phyloP scores from a whole-genome alignment of 2,797 vertebrate species.

The Uromys caudimaculatus region DNA sequence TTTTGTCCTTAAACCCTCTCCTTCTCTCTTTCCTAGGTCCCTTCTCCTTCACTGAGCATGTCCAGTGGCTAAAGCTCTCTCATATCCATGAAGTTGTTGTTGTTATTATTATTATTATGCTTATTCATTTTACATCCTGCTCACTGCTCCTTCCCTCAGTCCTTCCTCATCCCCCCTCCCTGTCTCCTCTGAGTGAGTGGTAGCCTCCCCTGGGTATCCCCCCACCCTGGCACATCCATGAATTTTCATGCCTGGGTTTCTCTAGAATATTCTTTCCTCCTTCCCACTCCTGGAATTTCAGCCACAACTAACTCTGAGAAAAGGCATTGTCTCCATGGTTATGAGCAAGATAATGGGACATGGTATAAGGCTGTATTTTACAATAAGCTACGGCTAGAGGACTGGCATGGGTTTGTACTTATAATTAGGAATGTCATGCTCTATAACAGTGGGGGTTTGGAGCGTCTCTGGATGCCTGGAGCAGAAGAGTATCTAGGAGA shows the following conservation, averaged over 20 bases:
- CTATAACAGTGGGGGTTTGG: neutral
- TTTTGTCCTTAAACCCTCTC: neutral
- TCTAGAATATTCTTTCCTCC: neutral
- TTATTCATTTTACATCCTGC: neutral
- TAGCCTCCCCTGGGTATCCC: neutral
- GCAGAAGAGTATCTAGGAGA: neutral
- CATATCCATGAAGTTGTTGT: neutral
- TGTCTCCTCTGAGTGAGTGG: neutral
- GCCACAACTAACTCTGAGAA: neutral
- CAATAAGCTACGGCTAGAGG: neutral
- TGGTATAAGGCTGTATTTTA: neutral
- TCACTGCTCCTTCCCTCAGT: neutral
- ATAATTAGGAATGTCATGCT: rapidly evolving
- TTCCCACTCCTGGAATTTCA: neutral
- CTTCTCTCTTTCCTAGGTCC: neutral
- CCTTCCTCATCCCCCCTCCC: neutral
- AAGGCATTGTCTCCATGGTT: neutral
- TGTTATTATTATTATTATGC: too few relatives aligned
- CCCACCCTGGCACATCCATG: neutral
- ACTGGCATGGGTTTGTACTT: neutral
- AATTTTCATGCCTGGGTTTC: neutral
- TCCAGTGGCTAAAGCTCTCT: neutral
- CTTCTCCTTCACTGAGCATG: neutral
- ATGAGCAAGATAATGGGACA: neutral
- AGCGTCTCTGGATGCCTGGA: neutral